phyloP scores from a whole-genome alignment of 2,888 invertebrate species.

The Eudasyphora cyanicolor region DNA sequence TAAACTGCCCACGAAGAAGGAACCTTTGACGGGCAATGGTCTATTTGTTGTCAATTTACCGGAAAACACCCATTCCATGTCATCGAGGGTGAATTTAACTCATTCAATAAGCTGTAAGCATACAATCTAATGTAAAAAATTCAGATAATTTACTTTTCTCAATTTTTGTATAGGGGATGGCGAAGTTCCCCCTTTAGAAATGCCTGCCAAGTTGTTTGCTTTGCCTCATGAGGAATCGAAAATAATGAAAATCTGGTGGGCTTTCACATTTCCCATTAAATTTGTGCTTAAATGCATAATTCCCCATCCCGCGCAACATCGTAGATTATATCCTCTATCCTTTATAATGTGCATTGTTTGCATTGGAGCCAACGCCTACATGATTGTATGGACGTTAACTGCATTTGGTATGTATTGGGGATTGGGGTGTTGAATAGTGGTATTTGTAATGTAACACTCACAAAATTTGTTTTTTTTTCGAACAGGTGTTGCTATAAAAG shows the following conservation, averaged over 20 bases:
- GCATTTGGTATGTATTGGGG: conserved; percentile 85
- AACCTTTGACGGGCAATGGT: conserved; percentile 76
- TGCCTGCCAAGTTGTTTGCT: conserved; percentile 78
- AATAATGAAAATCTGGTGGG: conserved; percentile 82
- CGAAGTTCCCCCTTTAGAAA: conserved; percentile 65
- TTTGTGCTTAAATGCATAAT: conserved; percentile 85
- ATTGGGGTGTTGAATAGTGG: background rate
- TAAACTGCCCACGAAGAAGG: conserved; percentile 76
- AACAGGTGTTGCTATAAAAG: conserved; percentile 86
- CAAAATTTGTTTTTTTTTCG: background rate
- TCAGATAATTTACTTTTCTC: conserved; percentile 5
- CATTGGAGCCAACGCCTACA: conserved; percentile 91
- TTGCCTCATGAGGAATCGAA: conserved; percentile 78
- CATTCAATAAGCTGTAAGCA: conserved; percentile 76
- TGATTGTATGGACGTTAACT: conserved; percentile 96
- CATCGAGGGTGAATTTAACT: conserved; percentile 75
- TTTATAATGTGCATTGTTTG: conserved; percentile 93
- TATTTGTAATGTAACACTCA: no score
- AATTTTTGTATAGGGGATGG: conserved; percentile 70
- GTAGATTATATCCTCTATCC: conserved; percentile 86
- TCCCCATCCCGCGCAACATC: conserved; percentile 85
- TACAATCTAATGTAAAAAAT: background rate
- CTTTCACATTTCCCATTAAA: conserved; percentile 87
- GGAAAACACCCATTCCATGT: conserved; percentile 76
- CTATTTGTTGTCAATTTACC: conserved; percentile 76